Base-by-base conservation (phyloP, 2,113 vertebrate species). In the Nannobrachium achirus region DNA sequence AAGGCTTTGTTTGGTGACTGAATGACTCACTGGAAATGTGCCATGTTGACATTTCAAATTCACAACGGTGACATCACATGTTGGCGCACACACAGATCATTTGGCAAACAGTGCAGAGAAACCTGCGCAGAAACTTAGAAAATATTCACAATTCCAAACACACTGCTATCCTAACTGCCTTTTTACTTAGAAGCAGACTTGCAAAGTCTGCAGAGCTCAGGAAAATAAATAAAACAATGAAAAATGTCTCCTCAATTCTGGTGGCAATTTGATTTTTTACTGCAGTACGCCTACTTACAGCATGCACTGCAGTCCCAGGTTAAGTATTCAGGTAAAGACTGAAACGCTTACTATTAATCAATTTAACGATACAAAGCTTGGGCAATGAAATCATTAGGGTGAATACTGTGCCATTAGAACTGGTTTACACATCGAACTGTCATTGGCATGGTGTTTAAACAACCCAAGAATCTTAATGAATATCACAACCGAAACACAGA, bases 41-140 rank as follows among this genome's bases (percentile, higher is more conserved):
- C 14, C 1, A 71, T 81, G 57, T 14, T 50, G 33, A 46, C 63
- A 55, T 66, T 73, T 67, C 71, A 63, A 78, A 76, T 80, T 67
- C 61, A 62, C 66, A 25, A 66, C 59, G 45, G 10, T 79, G 59
- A n/a, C 25, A 33, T 33, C 25, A 33, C 25, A 33, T 33, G n/a
- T n/a, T n/a, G n/a, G n/a, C 1, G 25, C 3, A 5, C 20, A 5
- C 25, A 33, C 25, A 33, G 25, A 33, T 3, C 25, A 33, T 33
- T 33, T 2, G 25, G 25, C 25, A 33, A 33, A 33, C 25, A 33
- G 25, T 5, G 25, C 25, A 33, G 25, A 33, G 25, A 33, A 33
- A 33, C 25, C 6, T 5, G 6, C 25, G 6, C 25, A 33, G 25
- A 33, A 33, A 33, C 25, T 33, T 33, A 33, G 25, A 33, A 33